Conservation (phyloP, 35 echinoderm and acorn worm genomes). For the Anneissia japonica region DNA sequence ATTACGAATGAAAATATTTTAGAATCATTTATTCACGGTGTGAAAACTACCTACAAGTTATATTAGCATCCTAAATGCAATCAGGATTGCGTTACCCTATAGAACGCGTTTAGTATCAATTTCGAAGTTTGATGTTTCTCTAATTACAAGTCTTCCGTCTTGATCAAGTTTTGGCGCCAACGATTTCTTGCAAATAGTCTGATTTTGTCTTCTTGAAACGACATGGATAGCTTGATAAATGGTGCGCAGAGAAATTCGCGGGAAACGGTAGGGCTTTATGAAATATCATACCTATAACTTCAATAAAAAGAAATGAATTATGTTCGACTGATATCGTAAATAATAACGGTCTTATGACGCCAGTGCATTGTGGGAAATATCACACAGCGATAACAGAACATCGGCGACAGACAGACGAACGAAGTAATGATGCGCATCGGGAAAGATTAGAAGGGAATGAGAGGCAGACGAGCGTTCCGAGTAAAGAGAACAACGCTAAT, state of each 20-base stretch:
- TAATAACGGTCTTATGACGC: neutral
- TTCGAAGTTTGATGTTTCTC: neutral
- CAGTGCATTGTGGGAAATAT: neutral
- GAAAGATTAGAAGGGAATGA: neutral
- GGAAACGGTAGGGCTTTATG: neutral
- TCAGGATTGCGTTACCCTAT: neutral
- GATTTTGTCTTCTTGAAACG: neutral
- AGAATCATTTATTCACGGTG: neutral
- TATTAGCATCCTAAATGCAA: neutral
- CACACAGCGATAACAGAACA: neutral
- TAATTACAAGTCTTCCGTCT: neutral
- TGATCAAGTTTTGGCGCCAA: constrained; percentile 1
- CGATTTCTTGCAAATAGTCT: neutral
- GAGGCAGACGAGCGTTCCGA: neutral
- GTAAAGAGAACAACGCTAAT: neutral
- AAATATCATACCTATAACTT: neutral
- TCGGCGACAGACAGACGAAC: neutral
- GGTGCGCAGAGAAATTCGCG: neutral
- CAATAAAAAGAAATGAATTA: neutral
- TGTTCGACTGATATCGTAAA: neutral
- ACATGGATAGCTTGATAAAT: neutral
- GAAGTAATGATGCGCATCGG: neutral
- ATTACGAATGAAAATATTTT: no score
- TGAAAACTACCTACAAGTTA: neutral
- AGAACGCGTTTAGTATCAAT: neutral